A percentile compares a stretch with the other conserved stretches of the same genome.
These are phyloP conservation scores for Epinotia bilunana DNA, from an alignment of 2,888 invertebrate species.

Conservation along the genomic window DNA sequence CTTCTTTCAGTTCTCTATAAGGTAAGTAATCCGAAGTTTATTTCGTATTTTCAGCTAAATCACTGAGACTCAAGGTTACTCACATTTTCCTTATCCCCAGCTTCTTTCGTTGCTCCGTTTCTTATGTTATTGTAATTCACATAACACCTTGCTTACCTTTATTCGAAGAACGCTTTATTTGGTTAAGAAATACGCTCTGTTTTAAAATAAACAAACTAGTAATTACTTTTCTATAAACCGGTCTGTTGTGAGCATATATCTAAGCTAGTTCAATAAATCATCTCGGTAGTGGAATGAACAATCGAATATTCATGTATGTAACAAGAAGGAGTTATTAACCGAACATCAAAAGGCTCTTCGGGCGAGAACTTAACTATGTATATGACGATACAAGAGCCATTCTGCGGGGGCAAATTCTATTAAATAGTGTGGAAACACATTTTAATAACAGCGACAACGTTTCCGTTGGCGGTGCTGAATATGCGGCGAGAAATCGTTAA, in stretches of 20 bases:
- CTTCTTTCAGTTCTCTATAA: background rate
- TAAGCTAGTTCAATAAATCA: constrained; percentile 56
- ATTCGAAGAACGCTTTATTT: constrained; percentile 1
- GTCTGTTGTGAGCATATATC: constrained; percentile 44
- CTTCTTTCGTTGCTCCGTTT: constrained; percentile 6
- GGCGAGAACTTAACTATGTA: constrained; percentile 68
- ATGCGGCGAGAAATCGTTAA: constrained; percentile 31
- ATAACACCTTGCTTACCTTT: constrained; percentile 23
- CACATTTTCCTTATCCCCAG: constrained; percentile 39
- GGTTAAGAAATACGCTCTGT: constrained; percentile 28
- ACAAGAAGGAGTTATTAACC: constrained; percentile 60
- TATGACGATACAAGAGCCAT: constrained; percentile 58
- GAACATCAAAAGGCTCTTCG: constrained; percentile 62
- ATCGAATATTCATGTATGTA: constrained; percentile 71
- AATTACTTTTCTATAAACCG: constrained; percentile 40
- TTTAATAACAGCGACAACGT: constrained; percentile 44
- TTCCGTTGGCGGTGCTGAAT: constrained; percentile 29
- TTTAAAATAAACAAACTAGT: constrained; percentile 39
- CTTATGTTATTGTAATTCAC: constrained; percentile 39
- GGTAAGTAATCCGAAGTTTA: background rate
- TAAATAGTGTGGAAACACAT: constrained; percentile 44
- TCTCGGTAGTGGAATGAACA: constrained; percentile 57
- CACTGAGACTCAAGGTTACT: constrained; percentile 15
- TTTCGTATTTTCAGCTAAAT: constrained; percentile 58
- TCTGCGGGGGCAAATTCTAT: constrained; percentile 50